These are phyloP conservation scores for Drosophila kambysellisi DNA, from an alignment of 2,888 invertebrate genomes.

Conservation along the genomic window DNA sequence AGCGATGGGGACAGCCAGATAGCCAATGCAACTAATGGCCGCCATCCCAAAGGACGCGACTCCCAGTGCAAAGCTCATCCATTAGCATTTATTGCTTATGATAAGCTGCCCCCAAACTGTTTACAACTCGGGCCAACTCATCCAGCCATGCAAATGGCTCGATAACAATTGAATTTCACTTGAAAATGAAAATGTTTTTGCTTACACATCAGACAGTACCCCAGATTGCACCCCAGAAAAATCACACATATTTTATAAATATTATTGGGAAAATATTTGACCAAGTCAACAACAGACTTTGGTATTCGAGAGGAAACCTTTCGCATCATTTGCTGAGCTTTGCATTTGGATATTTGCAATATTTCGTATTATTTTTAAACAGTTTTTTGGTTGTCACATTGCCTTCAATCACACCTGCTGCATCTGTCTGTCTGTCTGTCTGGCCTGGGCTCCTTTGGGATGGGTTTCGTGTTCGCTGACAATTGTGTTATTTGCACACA, in stretches of 20 bases:
- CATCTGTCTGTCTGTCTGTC: constrained; percentile 15
- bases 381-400: constrained; percentile 17
- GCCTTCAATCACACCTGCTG: constrained; percentile 68
- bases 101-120: constrained; percentile 56
- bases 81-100: constrained; percentile 73
- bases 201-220: constrained; percentile 53
- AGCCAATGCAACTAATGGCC: constrained; percentile 53
- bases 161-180: constrained; percentile 58
- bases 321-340: constrained; percentile 63
- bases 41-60: constrained; percentile 36
- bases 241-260: constrained; percentile 40
- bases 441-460: constrained; percentile 5
- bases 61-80: constrained; percentile 57
- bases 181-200: constrained; percentile 51
- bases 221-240: constrained; percentile 1
- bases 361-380: constrained; percentile 39
- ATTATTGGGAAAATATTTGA: constrained; percentile 59
- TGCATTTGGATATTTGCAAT: constrained; percentile 39
- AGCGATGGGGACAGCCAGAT: background rate
- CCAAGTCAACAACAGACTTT: constrained; percentile 56
- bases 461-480: constrained; percentile 34
- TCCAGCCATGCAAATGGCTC: constrained; percentile 42
- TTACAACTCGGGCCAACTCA: background rate
- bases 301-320: constrained; percentile 6
- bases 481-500: constrained; percentile 54